Conservation (phyloP, 2,113 vertebrate species). For the Pseudorectes ferrugineus region DNA sequence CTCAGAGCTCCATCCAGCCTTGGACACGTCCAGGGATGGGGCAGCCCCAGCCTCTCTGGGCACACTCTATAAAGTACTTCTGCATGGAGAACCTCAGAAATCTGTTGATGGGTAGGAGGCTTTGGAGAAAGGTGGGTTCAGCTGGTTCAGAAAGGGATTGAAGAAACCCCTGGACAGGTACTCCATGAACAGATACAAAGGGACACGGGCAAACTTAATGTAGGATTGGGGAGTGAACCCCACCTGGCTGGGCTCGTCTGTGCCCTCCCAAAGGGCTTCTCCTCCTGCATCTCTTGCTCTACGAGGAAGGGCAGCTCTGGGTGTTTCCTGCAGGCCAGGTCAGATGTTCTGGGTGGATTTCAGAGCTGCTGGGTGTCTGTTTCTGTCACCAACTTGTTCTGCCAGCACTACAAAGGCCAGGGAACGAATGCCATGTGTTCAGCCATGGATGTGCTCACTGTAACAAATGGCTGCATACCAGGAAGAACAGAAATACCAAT, state of each 20-base stretch:
- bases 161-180: too few relatives aligned
- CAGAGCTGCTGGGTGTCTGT: neutral
- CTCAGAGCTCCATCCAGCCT: neutral
- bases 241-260: fast-evolving
- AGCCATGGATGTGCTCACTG: neutral
- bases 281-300: neutral
- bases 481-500: constrained; percentile 11
- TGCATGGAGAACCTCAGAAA: too few relatives aligned
- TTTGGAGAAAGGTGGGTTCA: neutral
- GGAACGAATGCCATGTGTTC: too few relatives aligned
- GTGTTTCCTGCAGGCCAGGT: neutral
- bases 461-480: neutral
- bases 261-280: neutral
- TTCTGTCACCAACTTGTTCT: neutral
- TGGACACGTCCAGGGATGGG: fast-evolving
- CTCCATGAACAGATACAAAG: fast-evolving
- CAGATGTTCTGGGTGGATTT: fast-evolving
- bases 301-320: neutral
- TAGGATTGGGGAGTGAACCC: fast-evolving
- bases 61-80: fast-evolving
- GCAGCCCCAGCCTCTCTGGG: neutral
- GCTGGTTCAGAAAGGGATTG: neutral
- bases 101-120: fast-evolving
- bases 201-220: fast-evolving
- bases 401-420: fast-evolving